Evolutionary conservation across 2,888 invertebrate species (phyloP).

Genomic region (Drosophila ustulata): DNA sequence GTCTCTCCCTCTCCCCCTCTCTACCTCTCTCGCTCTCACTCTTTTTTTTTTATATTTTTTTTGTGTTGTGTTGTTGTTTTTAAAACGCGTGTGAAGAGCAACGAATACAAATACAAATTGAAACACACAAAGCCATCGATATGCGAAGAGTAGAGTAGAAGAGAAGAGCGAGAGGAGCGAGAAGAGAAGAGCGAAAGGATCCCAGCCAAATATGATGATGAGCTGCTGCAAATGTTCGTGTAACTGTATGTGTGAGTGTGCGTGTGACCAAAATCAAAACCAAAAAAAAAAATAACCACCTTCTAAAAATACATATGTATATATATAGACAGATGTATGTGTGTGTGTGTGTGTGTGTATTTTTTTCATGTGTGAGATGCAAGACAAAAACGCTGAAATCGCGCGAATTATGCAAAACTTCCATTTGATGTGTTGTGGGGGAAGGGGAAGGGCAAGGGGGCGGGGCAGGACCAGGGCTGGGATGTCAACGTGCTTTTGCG

Average conservation of each 20-base stretch:
- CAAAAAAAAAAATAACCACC: conserved; percentile 2
- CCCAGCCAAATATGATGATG: conserved; percentile 34
- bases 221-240: conserved; percentile 50
- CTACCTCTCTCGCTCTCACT: conserved; percentile 2
- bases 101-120: conserved; percentile 7
- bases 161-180: background rate
- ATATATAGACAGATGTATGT: conserved; percentile 3
- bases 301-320: conserved; percentile 20
- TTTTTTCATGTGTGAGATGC: conserved; percentile 18
- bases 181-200: conserved; percentile 29
- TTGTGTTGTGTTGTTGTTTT: conserved; percentile 44
- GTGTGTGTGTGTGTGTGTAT: conserved; percentile 9
- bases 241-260: conserved; percentile 11
- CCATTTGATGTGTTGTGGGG: conserved; percentile 9
- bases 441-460: background rate
- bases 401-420: conserved; percentile 66
- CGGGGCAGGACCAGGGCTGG: background rate
- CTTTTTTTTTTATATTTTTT: conserved; percentile 29
- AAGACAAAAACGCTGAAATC: conserved; percentile 35
- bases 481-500: conserved; percentile 41
- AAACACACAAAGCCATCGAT: background rate
- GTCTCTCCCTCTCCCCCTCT: background rate
- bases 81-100: conserved; percentile 41
- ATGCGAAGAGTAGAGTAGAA: background rate
- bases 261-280: conserved; percentile 27